Evolutionary conservation across 2,888 invertebrate species (phyloP).

Genomic region (Synergus japonicus): DNA sequence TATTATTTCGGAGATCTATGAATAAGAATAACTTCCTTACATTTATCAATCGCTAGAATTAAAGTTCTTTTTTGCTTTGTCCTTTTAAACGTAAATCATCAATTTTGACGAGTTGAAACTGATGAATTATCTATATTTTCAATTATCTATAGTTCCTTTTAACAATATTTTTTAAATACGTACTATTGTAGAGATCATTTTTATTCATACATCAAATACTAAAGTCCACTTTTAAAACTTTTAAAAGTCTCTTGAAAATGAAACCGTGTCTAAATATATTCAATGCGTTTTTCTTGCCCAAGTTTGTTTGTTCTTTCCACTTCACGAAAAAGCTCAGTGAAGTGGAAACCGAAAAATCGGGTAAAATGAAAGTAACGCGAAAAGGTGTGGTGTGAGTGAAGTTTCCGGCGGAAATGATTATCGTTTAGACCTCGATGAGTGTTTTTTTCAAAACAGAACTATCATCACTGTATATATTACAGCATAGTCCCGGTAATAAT

Average conservation of each 20-base stretch:
- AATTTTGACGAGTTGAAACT: too few species aligned
- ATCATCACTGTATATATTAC: conserved; percentile 45
- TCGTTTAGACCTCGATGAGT: conserved; percentile 50
- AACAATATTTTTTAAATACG: too few species aligned
- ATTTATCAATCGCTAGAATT: too few species aligned
- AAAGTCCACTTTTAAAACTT: too few species aligned
- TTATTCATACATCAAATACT: too few species aligned
- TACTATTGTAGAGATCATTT: too few species aligned
- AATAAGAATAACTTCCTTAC: too few species aligned
- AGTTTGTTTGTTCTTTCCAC: not conserved
- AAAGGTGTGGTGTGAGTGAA: conserved; percentile 59
- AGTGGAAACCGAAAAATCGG: not conserved
- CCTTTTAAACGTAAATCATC: too few species aligned
- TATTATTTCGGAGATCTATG: too few species aligned
- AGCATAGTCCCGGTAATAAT: not conserved
- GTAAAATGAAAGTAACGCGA: not conserved
- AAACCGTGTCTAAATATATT: not conserved
- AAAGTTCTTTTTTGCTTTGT: too few species aligned
- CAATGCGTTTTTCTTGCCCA: not conserved
- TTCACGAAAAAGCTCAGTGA: not conserved
- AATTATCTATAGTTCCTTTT: too few species aligned
- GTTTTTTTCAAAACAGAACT: conserved; percentile 59
- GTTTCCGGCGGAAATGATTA: conserved; percentile 70
- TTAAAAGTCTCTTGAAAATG: not conserved
- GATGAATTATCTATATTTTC: too few species aligned